Evolutionary conservation across 2,797 vertebrate genomes (phyloP).

Genomic region (Cyprinodon diabolis): DNA sequence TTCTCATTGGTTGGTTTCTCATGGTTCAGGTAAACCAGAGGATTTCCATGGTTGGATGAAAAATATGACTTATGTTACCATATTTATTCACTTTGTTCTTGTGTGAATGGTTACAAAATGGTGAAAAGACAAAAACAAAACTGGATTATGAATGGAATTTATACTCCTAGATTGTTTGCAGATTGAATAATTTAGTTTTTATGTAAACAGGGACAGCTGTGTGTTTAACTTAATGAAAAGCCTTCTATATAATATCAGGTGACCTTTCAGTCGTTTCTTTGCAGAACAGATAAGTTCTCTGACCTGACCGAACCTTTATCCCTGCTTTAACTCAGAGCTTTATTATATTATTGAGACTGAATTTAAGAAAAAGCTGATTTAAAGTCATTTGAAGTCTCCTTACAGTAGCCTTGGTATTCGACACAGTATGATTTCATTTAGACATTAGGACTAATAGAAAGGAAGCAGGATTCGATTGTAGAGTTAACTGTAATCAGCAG

Average conservation of each 20-base stretch:
- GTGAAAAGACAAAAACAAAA: not conserved
- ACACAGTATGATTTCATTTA: not conserved
- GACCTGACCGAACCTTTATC: not conserved
- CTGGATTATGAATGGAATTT: not conserved
- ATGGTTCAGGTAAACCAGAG: not conserved
- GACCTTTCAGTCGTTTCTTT: not conserved
- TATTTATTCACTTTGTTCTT: not conserved
- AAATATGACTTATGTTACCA: not conserved
- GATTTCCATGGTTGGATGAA: too few relatives aligned
- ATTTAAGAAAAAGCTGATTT: constrained; percentile 2
- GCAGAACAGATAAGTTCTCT: not conserved
- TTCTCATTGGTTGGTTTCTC: not conserved
- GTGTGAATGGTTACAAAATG: not conserved
- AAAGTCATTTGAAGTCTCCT: not conserved
- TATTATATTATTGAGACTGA: constrained; percentile 10
- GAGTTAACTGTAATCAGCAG: not conserved
- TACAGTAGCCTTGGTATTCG: not conserved
- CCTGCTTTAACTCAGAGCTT: constrained; percentile 1
- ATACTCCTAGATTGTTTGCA: not conserved
- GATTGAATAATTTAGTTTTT: too few relatives aligned
- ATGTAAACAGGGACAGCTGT: not conserved
- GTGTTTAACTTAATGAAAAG: not conserved
- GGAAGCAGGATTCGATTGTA: not conserved
- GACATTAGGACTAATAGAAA: not conserved
- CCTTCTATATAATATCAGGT: not conserved